These are phyloP conservation scores for Goniozus legneri DNA, from an alignment of 1,140 invertebrate species.

Conservation along the genomic window DNA sequence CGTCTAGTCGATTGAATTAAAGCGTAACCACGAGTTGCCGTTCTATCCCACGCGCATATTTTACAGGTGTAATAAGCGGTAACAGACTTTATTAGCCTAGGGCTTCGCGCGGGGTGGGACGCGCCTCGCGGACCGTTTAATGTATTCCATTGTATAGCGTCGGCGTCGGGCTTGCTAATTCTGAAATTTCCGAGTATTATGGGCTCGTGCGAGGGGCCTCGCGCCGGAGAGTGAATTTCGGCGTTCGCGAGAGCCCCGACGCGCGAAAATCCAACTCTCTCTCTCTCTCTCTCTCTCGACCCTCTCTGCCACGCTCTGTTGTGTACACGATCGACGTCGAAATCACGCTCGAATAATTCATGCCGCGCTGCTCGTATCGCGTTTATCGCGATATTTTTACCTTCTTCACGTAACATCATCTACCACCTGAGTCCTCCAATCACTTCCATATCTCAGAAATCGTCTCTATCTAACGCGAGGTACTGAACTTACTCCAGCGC, in stretches of 20 bases:
- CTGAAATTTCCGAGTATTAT: conserved; percentile 40
- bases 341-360: not conserved
- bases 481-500: not conserved
- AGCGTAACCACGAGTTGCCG: too few relatives aligned
- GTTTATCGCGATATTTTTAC: not conserved
- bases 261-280: conserved; percentile 13
- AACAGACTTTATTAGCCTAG: conserved; percentile 42
- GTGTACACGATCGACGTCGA: too few relatives aligned
- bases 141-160: conserved; percentile 39
- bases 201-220: too few relatives aligned
- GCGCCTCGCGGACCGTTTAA: conserved; percentile 34
- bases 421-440: too few relatives aligned
- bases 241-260: conserved; percentile 25
- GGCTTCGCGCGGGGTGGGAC: too few relatives aligned
- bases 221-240: conserved; percentile 44
- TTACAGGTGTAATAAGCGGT: conserved; percentile 37
- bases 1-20: too few relatives aligned
- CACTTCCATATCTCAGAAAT: not conserved
- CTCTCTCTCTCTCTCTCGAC: conserved; percentile 10
- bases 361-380: not conserved
- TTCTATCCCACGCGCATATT: too few relatives aligned
- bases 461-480: not conserved
- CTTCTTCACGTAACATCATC: too few relatives aligned
- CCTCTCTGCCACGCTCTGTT: not conserved
- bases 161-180: conserved; percentile 33